Percentiles rank a stretch among this genome's conserved stretches.
These are phyloP conservation scores for Sebastes vulpes DNA, from an alignment of 2,797 vertebrate species.

Conservation along the genomic window DNA sequence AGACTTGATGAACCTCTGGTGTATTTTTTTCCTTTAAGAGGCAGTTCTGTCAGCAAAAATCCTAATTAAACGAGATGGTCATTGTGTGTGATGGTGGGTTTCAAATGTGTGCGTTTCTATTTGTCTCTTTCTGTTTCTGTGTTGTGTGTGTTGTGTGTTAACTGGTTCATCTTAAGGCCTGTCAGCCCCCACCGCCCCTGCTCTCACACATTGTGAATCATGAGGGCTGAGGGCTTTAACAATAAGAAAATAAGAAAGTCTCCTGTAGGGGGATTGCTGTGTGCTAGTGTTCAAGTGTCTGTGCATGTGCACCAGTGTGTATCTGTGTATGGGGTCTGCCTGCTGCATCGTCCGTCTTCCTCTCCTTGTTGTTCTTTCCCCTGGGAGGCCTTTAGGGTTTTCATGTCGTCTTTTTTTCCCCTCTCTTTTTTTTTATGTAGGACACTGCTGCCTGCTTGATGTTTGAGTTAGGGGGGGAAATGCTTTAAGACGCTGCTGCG, in stretches of 20 bases:
- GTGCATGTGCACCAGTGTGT: conserved; percentile 30
- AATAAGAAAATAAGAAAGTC: conserved; percentile 29
- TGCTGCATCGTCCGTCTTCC: conserved; percentile 49
- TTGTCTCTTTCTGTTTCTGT: background rate
- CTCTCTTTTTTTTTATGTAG: conserved; percentile 52
- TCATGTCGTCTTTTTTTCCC: conserved; percentile 42
- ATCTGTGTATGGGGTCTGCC: conserved; percentile 20
- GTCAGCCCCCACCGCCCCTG: conserved; percentile 27
- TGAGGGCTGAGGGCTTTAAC: conserved; percentile 45
- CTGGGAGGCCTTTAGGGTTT: conserved; percentile 63
- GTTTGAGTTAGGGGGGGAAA: conserved; percentile 23
- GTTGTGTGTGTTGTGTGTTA: background rate
- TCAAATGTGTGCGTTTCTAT: background rate
- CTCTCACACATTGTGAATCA: conserved; percentile 62
- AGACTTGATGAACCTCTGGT: background rate
- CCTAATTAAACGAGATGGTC: conserved; percentile 2
- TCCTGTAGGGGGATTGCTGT: conserved; percentile 43
- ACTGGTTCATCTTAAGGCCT: conserved; percentile 46
- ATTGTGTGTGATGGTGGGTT: conserved; percentile 1
- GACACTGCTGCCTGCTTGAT: conserved; percentile 73
- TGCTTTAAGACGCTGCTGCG: conserved; percentile 53
- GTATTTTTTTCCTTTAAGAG: background rate
- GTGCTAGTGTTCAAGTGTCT: background rate
- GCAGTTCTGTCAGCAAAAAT: background rate
- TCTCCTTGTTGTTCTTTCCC: conserved; percentile 60